phyloP scores from a whole-genome alignment of 2,797 vertebrate species.

The Carduelis carduelis region DNA sequence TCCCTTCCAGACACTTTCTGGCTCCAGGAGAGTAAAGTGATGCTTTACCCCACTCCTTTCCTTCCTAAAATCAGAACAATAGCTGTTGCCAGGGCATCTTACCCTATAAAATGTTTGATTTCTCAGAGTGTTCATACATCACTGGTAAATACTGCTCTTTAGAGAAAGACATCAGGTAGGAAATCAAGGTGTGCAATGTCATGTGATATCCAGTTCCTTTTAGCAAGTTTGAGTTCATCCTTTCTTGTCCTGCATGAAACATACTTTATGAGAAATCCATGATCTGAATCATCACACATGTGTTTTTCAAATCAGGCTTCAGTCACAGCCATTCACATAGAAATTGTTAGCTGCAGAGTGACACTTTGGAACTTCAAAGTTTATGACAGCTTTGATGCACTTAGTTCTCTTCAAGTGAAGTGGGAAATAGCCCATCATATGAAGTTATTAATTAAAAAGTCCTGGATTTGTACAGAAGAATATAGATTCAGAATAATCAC shows the following conservation, averaged over 20 bases:
- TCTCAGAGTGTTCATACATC: not conserved
- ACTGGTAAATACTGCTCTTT: not conserved
- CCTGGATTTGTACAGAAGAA: not conserved
- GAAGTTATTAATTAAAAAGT: not conserved
- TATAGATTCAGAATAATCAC: not conserved
- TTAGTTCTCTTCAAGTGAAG: not conserved
- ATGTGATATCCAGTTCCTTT: not conserved
- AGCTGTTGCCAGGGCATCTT: not conserved
- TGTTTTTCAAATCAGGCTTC: not conserved
- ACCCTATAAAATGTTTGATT: not conserved
- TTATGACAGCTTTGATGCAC: not conserved
- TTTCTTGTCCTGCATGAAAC: not conserved
- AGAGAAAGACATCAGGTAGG: not conserved
- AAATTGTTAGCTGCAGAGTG: not conserved
- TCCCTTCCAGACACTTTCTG: not conserved
- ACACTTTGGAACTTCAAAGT: not conserved
- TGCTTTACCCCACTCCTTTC: not conserved
- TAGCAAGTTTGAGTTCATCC: not conserved
- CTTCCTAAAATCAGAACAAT: not conserved
- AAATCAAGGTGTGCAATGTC: not conserved
- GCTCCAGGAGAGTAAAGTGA: not conserved
- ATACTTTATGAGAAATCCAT: not conserved
- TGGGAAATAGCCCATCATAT: not conserved
- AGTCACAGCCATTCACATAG: not conserved
- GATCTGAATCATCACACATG: fast-evolving